These are phyloP conservation scores for Prenolepis imparis DNA, from an alignment of 2,888 invertebrate species.

Conservation along the genomic window DNA sequence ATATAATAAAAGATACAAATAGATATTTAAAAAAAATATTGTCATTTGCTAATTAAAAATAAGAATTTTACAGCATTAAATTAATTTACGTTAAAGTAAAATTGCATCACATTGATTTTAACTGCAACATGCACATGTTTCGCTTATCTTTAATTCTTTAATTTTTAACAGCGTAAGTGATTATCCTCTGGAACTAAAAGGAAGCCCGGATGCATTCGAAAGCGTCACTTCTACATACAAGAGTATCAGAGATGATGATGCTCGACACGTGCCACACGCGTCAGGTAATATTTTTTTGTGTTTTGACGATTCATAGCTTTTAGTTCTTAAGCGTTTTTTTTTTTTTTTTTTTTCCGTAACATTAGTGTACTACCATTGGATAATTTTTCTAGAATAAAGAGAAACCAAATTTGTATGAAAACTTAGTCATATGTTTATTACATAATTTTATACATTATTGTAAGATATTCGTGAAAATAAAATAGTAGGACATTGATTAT, in stretches of 20 bases:
- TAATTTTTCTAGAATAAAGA: not conserved
- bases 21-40: not conserved
- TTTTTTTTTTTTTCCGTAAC: too few relatives aligned
- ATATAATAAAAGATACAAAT: not conserved
- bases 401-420: not conserved
- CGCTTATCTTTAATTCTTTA: not conserved
- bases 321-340: not conserved
- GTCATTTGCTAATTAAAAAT: not conserved
- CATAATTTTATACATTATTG: not conserved
- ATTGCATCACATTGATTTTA: not conserved
- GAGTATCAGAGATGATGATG: conserved; percentile 88
- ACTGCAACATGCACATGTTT: not conserved
- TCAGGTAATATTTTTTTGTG: conserved; percentile 65
- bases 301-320: not conserved
- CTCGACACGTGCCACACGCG: conserved; percentile 87
- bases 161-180: conserved; percentile 90
- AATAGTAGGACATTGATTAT: not conserved
- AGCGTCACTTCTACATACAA: conserved; percentile 90
- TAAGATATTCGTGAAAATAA: conserved; percentile 4
- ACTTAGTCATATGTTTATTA: not conserved
- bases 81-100: not conserved
- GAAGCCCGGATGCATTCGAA: conserved; percentile 88
- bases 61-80: not conserved
- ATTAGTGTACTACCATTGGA: not conserved
- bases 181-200: conserved; percentile 90